Evolutionary conservation across 2,888 invertebrate species (phyloP), one percentile per base, ranked within the genome.

Genomic region (Trichogramma dendrolimi): DNA sequence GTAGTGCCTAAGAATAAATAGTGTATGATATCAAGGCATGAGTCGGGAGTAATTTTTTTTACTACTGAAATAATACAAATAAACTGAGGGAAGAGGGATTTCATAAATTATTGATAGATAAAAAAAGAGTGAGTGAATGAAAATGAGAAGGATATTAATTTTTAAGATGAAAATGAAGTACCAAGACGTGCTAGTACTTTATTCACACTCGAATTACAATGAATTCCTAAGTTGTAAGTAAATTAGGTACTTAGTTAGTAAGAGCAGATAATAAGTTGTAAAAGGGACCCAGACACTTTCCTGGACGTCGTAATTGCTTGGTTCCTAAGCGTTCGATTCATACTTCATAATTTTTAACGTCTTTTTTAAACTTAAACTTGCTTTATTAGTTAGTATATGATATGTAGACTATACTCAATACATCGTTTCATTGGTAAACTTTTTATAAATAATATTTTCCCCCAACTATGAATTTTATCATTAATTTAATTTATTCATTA

Each of bases 161-260:
- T 41, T 55, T 60, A 64, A 61, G 61, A 60, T 47, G 56, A 58
- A 67, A 65, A 57, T 66, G 62, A 64, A 60, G 56, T 67, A 67
- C 67, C 70, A 69, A 69, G 69, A 72, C 69, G 68, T 71, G 66
- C 69, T 73, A 73, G 73, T 74, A 71, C 73, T 74, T 74, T 71
- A 74, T 66, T 73, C 68, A 71, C 67, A 67, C 70, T 71, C 69
- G 67, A 70, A 70, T 68, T 71, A 73, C 69, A 71, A 70, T 70
- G 68, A 72, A 69, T 65, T 71, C 72, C 72, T 71, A 72, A 72
- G 68, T 75, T 70, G 70, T 70, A 72, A 75, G 71, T 66, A 76
- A 72, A 73, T 68, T 75, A 73, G 70, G 62, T 69, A 68, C 67
- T 67, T 71, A 73, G 70, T 54, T 57, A 50, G 57, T 71, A 70